These are phyloP conservation scores for Drosophila subpulchrella DNA, from an alignment of 1,140 invertebrate genomes.

Conservation along the genomic window DNA sequence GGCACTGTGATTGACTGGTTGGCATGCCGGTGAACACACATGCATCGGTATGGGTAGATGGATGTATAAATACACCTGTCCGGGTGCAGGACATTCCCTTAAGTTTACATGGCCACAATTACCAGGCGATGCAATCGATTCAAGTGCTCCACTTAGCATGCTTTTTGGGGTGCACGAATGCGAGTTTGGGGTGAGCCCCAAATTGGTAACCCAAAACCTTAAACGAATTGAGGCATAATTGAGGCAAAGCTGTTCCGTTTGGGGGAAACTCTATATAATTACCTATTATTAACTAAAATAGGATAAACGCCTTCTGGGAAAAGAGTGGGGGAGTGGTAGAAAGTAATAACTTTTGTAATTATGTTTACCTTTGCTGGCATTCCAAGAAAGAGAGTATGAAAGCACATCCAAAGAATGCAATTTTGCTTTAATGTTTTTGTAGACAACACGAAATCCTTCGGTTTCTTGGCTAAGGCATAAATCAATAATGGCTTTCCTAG, in stretches of 20 bases:
- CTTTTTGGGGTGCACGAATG: constrained; percentile 28
- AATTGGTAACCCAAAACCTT: constrained; percentile 11
- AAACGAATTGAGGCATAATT: neutral
- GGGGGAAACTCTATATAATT: neutral
- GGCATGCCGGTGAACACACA: constrained; percentile 7
- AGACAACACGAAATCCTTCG: no score
- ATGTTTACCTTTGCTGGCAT: no score
- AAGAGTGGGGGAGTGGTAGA: no score
- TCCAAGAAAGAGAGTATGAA: no score
- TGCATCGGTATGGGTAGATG: neutral
- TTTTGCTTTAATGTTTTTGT: neutral
- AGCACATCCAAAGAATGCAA: neutral
- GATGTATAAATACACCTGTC: constrained; percentile 10
- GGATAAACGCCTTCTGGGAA: no score
- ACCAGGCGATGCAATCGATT: constrained; percentile 16
- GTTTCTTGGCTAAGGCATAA: neutral
- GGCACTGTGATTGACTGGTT: constrained; percentile 27
- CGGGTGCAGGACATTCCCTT: constrained; percentile 15
- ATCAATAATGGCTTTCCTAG: constrained; percentile 5
- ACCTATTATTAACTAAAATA: no score
- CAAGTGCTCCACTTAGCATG: constrained; percentile 16
- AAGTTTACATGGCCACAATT: constrained; percentile 12
- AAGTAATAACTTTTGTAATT: no score
- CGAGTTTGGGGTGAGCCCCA: neutral
- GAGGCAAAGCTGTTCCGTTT: neutral